Evolutionary conservation across 2,113 vertebrate genomes (phyloP), one percentile per base, ranked within the genome.

Genomic region (Trematomus loennbergii): DNA sequence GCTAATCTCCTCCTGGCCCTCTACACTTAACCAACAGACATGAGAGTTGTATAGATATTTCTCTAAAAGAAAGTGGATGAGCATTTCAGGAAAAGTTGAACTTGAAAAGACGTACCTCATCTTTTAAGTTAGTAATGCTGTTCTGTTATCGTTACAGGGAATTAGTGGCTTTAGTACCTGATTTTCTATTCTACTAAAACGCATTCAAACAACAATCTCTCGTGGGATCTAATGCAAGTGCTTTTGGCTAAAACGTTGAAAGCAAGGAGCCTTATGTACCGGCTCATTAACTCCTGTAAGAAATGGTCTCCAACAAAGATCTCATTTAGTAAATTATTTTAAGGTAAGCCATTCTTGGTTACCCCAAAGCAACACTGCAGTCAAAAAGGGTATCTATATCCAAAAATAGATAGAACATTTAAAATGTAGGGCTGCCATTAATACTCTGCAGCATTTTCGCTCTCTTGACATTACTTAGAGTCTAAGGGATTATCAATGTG

Each of bases 401-500:
- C 75, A 73, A 58, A 82, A 75, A 83, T 62, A 85, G 2, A 48
- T 5, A 12, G 20, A 33, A 53, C 49, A 68, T 63, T 43, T 61
- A 18, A 73, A 72, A 72, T 67, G 48, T 55, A 53, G 68, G 25
- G 10, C 72, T 45, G 58, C 40, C 40, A 72, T 54, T 82, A 77
- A 86, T 58, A 64, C 29, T 74, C 53, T 17, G 10, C 50, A 43
- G 61, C 72, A 64, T 60, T 67, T 63, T 72, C 3, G 2, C 81
- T 87, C 84, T 82, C 64, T 78, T 61, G 22, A 64, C 76, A 43
- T 87, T 81, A 87, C 81, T 87, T 83, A 79, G 79, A 79, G 64
- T 84, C 60, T 58, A 50, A 70, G 50, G 74, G 86, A 90, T 89
- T 93, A 89, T 78, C 43, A 65, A 36, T 61, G 66, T 78, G 85